These are phyloP conservation scores for Phylloscopus trochiloides DNA, from an alignment of 2,113 vertebrate species.

Conservation along the genomic window DNA sequence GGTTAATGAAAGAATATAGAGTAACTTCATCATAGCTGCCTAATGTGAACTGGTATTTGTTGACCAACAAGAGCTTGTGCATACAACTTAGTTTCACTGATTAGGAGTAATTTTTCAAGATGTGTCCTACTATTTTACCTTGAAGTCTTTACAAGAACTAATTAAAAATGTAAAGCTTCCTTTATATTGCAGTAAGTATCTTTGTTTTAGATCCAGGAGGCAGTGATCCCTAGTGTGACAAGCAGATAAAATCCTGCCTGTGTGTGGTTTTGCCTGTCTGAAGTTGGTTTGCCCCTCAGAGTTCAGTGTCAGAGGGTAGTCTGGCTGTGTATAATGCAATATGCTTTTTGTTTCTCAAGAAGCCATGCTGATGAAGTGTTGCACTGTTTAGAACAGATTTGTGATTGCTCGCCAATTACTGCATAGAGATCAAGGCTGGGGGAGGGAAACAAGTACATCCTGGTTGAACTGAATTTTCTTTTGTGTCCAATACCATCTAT, in stretches of 20 bases:
- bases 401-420: not conserved
- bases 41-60: not conserved
- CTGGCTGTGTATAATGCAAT: not conserved
- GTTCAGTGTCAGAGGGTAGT: not conserved
- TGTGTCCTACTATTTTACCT: not conserved
- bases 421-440: not conserved
- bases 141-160: not conserved
- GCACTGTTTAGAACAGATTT: not conserved
- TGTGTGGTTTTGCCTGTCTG: not conserved
- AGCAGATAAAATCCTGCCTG: not conserved
- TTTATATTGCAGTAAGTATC: not conserved
- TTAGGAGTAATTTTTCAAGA: not conserved
- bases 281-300: not conserved
- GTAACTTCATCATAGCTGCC: not conserved
- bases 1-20: not conserved
- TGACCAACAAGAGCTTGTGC: not conserved
- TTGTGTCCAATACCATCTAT: not conserved
- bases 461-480: not conserved
- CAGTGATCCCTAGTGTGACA: not conserved
- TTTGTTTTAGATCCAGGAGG: not conserved
- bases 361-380: slow-evolving; percentile 8
- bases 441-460: not conserved
- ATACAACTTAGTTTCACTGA: not conserved
- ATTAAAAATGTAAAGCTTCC: not conserved
- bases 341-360: slow-evolving; percentile 6